A percentile compares a stretch with the other conserved stretches of the same genome.
Evolutionary conservation across 2,888 invertebrate genomes (phyloP).

Genomic region (Lysandra coridon): DNA sequence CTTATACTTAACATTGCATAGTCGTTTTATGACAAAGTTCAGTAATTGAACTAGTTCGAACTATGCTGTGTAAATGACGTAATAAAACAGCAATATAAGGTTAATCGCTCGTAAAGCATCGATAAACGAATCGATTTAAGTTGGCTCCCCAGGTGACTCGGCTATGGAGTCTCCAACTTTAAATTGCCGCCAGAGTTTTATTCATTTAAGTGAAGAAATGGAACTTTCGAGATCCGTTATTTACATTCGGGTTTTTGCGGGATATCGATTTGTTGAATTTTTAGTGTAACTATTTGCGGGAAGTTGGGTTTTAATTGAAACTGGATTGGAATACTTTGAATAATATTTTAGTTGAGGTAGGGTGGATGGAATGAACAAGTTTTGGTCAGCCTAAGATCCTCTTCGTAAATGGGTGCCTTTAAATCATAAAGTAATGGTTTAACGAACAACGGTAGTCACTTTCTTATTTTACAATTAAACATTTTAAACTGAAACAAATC

Average conservation of each 20-base stretch:
- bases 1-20: not conserved
- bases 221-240: conserved; percentile 40
- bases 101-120: conserved; percentile 75
- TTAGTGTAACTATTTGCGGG: conserved; percentile 29
- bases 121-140: conserved; percentile 78
- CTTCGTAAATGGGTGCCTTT: no score
- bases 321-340: not conserved
- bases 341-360: not conserved
- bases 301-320: conserved; percentile 18
- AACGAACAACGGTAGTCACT: no score
- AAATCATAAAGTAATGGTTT: no score
- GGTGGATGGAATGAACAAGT: not conserved
- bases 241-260: conserved; percentile 29
- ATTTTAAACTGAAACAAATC: not conserved
- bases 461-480: not conserved
- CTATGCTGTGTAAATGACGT: conserved; percentile 49
- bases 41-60: conserved; percentile 24
- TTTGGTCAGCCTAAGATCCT: not conserved
- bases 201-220: conserved; percentile 44
- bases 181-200: conserved; percentile 68
- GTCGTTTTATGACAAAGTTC: not conserved
- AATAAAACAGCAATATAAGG: conserved; percentile 67
- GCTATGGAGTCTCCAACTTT: conserved; percentile 65
- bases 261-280: conserved; percentile 25
- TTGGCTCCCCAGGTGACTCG: conserved; percentile 68